Conservation (phyloP, 2,113 vertebrate species). For the Ptilorrhoa leucosticta region DNA sequence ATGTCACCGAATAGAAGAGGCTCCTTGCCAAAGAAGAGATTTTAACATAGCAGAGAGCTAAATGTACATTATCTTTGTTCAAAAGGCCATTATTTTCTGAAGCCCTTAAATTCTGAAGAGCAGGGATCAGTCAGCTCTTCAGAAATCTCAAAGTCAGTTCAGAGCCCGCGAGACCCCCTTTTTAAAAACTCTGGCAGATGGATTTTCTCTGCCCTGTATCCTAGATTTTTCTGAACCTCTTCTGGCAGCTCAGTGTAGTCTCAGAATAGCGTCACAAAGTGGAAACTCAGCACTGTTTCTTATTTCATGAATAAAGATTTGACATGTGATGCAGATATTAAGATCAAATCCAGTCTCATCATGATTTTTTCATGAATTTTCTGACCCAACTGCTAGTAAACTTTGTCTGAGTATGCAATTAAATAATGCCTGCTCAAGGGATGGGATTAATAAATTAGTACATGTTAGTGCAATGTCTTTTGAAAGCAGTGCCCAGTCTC, state of each 20-base stretch:
- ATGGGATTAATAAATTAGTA: background rate
- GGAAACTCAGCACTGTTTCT: background rate
- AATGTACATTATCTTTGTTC: background rate
- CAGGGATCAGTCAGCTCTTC: background rate
- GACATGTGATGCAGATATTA: background rate
- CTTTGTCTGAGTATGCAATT: background rate
- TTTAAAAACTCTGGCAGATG: background rate
- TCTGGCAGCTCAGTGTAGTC: background rate
- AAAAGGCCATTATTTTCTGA: background rate
- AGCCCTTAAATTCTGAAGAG: background rate
- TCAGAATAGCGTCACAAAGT: background rate
- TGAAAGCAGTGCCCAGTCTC: background rate
- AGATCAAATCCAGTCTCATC: background rate
- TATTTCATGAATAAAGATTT: background rate
- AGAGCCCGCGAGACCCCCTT: background rate
- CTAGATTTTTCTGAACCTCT: background rate
- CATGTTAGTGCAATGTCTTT: background rate
- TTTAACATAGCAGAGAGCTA: background rate
- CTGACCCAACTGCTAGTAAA: background rate
- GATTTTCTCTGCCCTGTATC: background rate
- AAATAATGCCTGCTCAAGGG: background rate
- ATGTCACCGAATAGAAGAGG: background rate
- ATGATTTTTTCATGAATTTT: slow-evolving; percentile 3
- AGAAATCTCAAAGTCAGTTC: background rate
- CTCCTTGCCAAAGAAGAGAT: background rate